Evolutionary conservation across 2,113 vertebrate genomes (phyloP).

Genomic region (Bombycilla garrulus): DNA sequence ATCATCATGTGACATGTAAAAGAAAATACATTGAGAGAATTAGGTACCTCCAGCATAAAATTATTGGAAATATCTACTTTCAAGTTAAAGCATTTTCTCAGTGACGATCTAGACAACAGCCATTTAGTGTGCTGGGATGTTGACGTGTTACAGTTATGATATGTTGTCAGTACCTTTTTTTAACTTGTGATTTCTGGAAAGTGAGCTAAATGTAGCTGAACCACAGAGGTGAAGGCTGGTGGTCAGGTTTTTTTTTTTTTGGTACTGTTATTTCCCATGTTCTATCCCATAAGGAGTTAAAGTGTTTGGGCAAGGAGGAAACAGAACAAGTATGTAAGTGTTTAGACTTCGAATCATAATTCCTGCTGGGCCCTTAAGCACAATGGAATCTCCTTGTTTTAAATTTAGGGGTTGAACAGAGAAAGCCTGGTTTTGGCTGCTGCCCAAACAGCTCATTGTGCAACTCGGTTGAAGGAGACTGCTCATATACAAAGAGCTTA

Average conservation of each 20-base stretch:
- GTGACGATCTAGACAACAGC: neutral
- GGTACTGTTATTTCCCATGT: neutral
- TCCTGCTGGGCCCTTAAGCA: slow-evolving; percentile 60
- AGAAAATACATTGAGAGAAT: neutral
- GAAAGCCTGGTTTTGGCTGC: slow-evolving; percentile 67
- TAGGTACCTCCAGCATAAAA: neutral
- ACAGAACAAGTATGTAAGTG: slow-evolving; percentile 62
- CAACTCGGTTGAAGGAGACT: slow-evolving; percentile 63
- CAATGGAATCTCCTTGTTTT: slow-evolving; percentile 74
- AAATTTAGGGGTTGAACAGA: slow-evolving; percentile 65
- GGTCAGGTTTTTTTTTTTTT: neutral
- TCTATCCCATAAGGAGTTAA: slow-evolving; percentile 43
- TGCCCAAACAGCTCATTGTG: slow-evolving; percentile 72
- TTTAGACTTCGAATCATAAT: slow-evolving; percentile 64
- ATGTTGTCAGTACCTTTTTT: neutral
- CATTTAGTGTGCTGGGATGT: neutral
- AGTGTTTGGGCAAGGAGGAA: slow-evolving; percentile 36
- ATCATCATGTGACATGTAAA: neutral
- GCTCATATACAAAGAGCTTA: slow-evolving; percentile 73
- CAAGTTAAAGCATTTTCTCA: neutral
- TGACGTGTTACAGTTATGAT: neutral
- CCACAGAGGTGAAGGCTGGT: neutral
- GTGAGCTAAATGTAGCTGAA: neutral
- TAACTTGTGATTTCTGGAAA: neutral
- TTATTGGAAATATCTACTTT: neutral